These are phyloP conservation scores for Aricia agestis DNA, from an alignment of 1,140 invertebrate genomes.

Conservation along the genomic window DNA sequence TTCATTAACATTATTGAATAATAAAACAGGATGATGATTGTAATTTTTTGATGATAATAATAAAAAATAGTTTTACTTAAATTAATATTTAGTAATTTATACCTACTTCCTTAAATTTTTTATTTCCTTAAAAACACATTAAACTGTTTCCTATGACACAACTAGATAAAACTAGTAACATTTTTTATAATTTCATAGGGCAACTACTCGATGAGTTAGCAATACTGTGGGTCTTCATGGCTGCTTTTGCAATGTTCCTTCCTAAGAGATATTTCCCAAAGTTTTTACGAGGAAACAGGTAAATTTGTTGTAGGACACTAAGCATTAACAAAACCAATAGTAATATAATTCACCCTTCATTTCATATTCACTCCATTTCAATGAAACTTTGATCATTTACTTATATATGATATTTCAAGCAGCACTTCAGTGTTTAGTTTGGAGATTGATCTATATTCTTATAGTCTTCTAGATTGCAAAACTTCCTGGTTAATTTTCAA, in stretches of 20 bases:
- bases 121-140: background rate
- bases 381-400: no score
- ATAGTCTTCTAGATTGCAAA: no score
- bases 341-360: background rate
- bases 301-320: constrained; percentile 33
- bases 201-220: constrained; percentile 88
- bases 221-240: constrained; percentile 88
- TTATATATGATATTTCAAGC: background rate
- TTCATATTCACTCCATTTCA: background rate
- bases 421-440: background rate
- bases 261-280: constrained; percentile 83
- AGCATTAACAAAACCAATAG: background rate
- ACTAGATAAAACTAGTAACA: constrained; percentile 4
- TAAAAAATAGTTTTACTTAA: background rate
- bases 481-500: no score
- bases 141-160: no score
- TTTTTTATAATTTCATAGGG: constrained; percentile 55
- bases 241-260: constrained; percentile 84
- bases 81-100: background rate
- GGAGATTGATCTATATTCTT: no score
- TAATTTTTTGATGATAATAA: background rate
- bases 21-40: background rate
- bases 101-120: background rate
- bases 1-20: no score
- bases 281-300: constrained; percentile 81